A percentile compares a stretch with the other conserved stretches of the same genome.
These are phyloP conservation scores for Hippoglossus hippoglossus DNA, from an alignment of 2,797 vertebrate genomes.

Conservation along the genomic window DNA sequence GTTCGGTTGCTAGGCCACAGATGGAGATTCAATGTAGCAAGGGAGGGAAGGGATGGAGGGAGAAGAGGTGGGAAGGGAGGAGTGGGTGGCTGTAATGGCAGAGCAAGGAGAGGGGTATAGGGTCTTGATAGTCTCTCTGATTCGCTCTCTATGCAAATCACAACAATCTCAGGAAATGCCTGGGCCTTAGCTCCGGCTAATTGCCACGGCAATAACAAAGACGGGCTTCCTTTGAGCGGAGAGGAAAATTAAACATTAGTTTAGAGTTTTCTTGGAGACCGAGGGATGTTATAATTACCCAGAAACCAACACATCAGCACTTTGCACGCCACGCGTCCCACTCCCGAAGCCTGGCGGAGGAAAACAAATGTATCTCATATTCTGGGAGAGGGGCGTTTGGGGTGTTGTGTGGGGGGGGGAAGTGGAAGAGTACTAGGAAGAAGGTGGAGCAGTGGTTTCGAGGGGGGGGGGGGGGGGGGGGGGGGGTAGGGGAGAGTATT, in stretches of 20 bases:
- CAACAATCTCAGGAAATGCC: slow-evolving; percentile 86
- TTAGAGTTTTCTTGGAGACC: slow-evolving; percentile 81
- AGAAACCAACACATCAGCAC: slow-evolving; percentile 84
- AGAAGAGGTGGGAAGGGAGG: slow-evolving; percentile 46
- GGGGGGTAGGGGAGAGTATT: slow-evolving; percentile 1
- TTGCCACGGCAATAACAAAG: slow-evolving; percentile 85
- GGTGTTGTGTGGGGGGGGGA: slow-evolving; percentile 4
- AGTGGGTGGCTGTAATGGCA: slow-evolving; percentile 50
- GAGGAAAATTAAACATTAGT: slow-evolving; percentile 85
- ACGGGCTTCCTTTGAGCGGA: slow-evolving; percentile 74
- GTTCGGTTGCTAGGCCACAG: slow-evolving; percentile 69
- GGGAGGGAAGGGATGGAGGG: slow-evolving; percentile 22
- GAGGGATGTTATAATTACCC: slow-evolving; percentile 85
- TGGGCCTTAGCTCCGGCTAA: slow-evolving; percentile 80
- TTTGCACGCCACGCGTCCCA: slow-evolving; percentile 69
- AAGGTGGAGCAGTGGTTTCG: slow-evolving; percentile 25
- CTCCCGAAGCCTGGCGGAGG: slow-evolving; percentile 58
- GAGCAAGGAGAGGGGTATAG: slow-evolving; percentile 43
- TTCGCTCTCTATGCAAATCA: slow-evolving; percentile 85
- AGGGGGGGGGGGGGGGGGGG: no score
- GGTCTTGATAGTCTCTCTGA: slow-evolving; percentile 73
- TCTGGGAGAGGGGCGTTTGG: slow-evolving; percentile 55
- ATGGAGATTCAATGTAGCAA: slow-evolving; percentile 44
- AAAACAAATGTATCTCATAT: slow-evolving; percentile 80
- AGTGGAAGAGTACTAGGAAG: slow-evolving; percentile 40